These are phyloP conservation scores for Dryoscopus gambensis DNA, from an alignment of 2,113 vertebrate genomes.

Conservation along the genomic window DNA sequence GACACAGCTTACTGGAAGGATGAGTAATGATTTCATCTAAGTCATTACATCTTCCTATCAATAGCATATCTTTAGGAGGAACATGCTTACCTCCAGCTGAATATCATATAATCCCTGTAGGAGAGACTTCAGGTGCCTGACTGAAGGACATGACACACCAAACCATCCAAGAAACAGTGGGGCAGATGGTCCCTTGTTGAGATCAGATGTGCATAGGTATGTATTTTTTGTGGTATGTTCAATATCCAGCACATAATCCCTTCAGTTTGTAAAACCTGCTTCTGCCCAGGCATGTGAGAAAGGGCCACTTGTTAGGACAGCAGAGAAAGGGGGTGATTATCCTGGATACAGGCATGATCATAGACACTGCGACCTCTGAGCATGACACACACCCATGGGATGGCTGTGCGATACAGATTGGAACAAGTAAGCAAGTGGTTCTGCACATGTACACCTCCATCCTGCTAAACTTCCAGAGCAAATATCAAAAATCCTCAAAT, in stretches of 20 bases:
- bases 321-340: neutral
- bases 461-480: neutral
- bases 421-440: neutral
- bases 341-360: neutral
- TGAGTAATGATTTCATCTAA: slow-evolving; percentile 18
- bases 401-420: rapidly evolving
- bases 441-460: neutral
- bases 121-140: neutral
- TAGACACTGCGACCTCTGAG: rapidly evolving
- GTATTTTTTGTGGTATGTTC: rapidly evolving
- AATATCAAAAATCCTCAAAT: neutral
- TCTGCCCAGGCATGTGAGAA: neutral
- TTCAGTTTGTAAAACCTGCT: neutral
- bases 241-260: neutral
- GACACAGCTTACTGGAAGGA: neutral
- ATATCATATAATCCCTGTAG: neutral
- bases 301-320: neutral
- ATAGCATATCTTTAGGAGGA: neutral
- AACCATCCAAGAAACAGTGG: neutral
- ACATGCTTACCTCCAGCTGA: neutral
- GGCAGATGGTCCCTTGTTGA: neutral
- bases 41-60: neutral
- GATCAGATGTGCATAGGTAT: neutral
- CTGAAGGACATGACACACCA: neutral
- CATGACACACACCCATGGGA: neutral